phyloP scores from a whole-genome alignment of 2,113 vertebrate genomes.

The Oostethus manadensis region DNA sequence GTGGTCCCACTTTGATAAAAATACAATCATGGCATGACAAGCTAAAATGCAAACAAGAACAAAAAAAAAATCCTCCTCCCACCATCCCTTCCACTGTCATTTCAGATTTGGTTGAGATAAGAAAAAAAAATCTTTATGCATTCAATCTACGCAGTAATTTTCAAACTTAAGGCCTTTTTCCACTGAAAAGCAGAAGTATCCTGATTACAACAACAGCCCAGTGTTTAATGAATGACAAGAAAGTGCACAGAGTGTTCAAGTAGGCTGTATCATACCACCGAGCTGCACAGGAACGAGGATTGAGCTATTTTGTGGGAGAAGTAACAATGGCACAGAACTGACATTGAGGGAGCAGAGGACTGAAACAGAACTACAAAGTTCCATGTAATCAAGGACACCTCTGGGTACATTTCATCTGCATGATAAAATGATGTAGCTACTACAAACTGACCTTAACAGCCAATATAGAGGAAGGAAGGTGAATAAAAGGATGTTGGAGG shows the following conservation, averaged over 20 bases:
- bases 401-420: conserved; percentile 11
- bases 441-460: conserved; percentile 10
- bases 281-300: conserved; percentile 44
- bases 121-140: conserved; percentile 19
- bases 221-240: conserved; percentile 73
- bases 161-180: conserved; percentile 45
- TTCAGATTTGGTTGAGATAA: conserved; percentile 54
- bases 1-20: conserved; percentile 43
- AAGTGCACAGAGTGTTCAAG: conserved; percentile 99
- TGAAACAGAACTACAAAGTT: conserved; percentile 21
- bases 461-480: conserved; percentile 3
- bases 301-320: conserved; percentile 6
- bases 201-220: conserved; percentile 59
- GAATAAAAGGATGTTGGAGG: neutral
- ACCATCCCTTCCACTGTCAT: conserved; percentile 62
- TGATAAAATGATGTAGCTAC: conserved; percentile 24
- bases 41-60: neutral
- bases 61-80: conserved; percentile 51
- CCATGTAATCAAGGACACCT: conserved; percentile 18
- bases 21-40: conserved; percentile 38
- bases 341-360: neutral
- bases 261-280: conserved; percentile 77
- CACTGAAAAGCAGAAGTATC: conserved; percentile 48
- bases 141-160: conserved; percentile 35
- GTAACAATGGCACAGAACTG: conserved; percentile 36